Base-by-base conservation (phyloP, 2,113 vertebrate species). In the Circaetus cinerascens region DNA sequence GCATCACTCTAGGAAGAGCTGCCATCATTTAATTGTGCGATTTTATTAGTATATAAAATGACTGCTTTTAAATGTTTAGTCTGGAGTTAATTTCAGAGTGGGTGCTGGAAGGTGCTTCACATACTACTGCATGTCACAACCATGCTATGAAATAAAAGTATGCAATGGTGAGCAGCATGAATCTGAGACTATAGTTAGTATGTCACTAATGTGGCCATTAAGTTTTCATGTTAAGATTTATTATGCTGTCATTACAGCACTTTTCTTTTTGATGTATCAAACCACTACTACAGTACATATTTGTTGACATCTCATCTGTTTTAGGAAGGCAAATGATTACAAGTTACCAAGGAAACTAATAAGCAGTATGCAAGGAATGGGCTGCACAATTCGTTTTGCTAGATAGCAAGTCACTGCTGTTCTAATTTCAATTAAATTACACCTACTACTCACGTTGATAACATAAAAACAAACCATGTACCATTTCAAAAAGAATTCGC, bases 241-340 rank as follows among this genome's bases (percentile, higher is more conserved):
- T 97, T 97, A 97, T 84, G 88, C 93, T 98, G 97, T 97, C 97
- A 97, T 95, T 97, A 96, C 22, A 94, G 75, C 88, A 79, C 93
- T 98, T 97, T 98, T 93, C 72, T 85, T 96, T 92, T 87, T 97
- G 92, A 97, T 98, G 92, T 95, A 98, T 98, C 97, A 97, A 97
- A 78, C 94, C 81, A 77, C 94, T 97, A 95, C 94, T 97, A 91
- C 40, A 75, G 71, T 93, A 67, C 91, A 88, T 97, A 97, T 98
- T 97, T 98, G 97, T 97, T 98, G 98, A 96, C 96, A 98, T 98
- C 96, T 97, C 97, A 97, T 98, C 97, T 98, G 94, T 98, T 98
- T 98, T 96, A 96, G 88, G 86, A 97, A 97, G 97, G 97, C 90
- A 97, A 98, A 96, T 92, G 96, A 97, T 98, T 97, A 96, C 88